Evolutionary conservation across 2,113 vertebrate genomes (phyloP).

Genomic region (Rutilus rutilus): DNA sequence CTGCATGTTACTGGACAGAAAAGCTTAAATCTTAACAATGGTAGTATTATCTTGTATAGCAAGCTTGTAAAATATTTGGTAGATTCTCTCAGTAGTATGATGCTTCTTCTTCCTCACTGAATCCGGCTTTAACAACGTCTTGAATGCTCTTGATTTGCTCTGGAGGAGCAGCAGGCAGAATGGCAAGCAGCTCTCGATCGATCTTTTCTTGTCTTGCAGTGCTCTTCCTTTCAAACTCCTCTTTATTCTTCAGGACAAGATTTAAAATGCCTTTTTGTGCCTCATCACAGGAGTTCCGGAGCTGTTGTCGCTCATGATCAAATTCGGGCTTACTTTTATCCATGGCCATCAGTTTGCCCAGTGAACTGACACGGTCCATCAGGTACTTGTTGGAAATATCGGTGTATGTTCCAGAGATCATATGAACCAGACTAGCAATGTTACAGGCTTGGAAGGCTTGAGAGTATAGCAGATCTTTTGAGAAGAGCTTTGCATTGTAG

Average conservation of each 20-base stretch:
- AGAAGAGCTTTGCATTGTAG: slow-evolving; percentile 42
- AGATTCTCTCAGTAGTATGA: background rate
- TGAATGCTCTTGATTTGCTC: slow-evolving; percentile 40
- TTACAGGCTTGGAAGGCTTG: slow-evolving; percentile 60
- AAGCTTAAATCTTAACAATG: background rate
- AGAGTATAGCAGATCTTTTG: slow-evolving; percentile 61
- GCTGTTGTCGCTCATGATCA: background rate
- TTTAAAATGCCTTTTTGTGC: slow-evolving; percentile 41
- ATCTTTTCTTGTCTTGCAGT: slow-evolving; percentile 53
- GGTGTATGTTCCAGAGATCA: slow-evolving; percentile 65
- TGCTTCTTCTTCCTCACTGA: background rate
- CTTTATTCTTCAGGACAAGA: slow-evolving; percentile 57
- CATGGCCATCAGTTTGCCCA: slow-evolving; percentile 60
- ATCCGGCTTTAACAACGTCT: slow-evolving; percentile 15
- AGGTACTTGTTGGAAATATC: slow-evolving; percentile 61
- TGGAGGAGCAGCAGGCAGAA: slow-evolving; percentile 54
- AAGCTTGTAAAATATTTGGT: background rate
- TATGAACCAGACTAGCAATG: slow-evolving; percentile 59
- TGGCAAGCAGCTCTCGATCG: slow-evolving; percentile 52
- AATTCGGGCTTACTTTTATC: slow-evolving; percentile 49
- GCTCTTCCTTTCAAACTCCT: slow-evolving; percentile 49
- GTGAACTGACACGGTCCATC: slow-evolving; percentile 60
- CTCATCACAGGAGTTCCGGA: slow-evolving; percentile 42
- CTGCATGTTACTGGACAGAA: background rate
- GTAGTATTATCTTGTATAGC: background rate